Conservation (phyloP, 2,113 vertebrate species). For the Tyto alba region DNA sequence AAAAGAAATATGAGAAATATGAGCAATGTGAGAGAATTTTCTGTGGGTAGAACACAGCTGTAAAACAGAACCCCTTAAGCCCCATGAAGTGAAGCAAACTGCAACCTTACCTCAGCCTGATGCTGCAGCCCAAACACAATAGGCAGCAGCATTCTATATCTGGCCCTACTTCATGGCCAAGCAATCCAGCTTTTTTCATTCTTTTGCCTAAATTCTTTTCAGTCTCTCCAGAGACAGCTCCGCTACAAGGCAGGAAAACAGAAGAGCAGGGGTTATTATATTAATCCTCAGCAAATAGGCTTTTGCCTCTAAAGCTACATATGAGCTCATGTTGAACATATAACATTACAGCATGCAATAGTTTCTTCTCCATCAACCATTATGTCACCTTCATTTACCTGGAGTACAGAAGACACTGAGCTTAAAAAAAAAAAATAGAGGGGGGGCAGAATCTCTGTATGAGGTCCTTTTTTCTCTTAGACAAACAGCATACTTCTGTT, state of each 20-base stretch:
- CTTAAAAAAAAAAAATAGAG: rapidly evolving
- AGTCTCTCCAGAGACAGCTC: background rate
- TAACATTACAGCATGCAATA: background rate
- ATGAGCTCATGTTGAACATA: background rate
- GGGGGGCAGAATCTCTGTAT: background rate
- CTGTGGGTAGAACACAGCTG: background rate
- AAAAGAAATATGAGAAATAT: background rate
- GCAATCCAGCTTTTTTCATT: background rate
- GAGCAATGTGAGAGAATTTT: background rate
- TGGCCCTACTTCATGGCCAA: background rate
- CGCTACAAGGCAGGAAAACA: background rate
- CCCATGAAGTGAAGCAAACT: background rate
- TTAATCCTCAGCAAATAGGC: background rate
- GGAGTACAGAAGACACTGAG: background rate
- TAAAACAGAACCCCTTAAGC: background rate
- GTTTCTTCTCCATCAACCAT: background rate
- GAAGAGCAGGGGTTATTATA: background rate
- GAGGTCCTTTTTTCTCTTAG: background rate
- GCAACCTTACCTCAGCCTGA: background rate
- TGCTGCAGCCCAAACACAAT: background rate
- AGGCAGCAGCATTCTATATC: background rate
- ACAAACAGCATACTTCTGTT: background rate
- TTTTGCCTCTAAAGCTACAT: background rate
- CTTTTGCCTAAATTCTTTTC: background rate
- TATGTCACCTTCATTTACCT: background rate